Base-by-base conservation (phyloP, 2,888 invertebrate genomes). In the Gasteruption jaculator region DNA sequence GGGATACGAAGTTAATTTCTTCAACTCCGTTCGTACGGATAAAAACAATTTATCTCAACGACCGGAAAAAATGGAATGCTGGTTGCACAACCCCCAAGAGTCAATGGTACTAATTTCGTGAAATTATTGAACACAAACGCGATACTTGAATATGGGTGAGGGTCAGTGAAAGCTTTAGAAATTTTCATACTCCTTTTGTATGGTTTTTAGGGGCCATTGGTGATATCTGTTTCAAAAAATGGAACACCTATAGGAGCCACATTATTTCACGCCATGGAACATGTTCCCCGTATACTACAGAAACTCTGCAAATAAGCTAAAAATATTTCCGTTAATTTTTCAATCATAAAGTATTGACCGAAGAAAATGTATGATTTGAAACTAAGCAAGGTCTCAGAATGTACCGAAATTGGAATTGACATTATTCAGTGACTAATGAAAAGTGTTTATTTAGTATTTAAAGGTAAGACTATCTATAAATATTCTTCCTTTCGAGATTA, bases 11-110 rank as follows among this genome's bases (percentile, higher is more conserved):
- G 37, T 58, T 1, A 57, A 53, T 35, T 60, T 62, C 41, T 58
- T 52, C 36, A 65, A 61, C 43, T 58, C 52, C 20, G 43, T 53
- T 4, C 50, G 50, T n/a, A 39, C 49, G 15, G 46, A 56, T 33
- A 52, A 38, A 5, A 60, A 58, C 35, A 61, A 61, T 47, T 53
- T 65, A 31, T 59, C 48, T 48, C 53, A 58, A 42, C 42, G 49
- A 36, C 15, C 42, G 2, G 38, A 27, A 7, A 52, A 46, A 34
- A 55, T 57, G 16, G 59, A 59, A 43, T 65, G 60, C 38, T 53
- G 53, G 49, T 19, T 65, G 32, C 55, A 57, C 39, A 64, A 58
- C 57, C 63, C 65, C 5, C 62, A 65, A 47, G 52, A n/a, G n/a
- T n/a, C n/a, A n/a, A n/a, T n/a, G n/a, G n/a, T n/a, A n/a, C n/a